These are phyloP conservation scores for Pissodes strobi DNA, from an alignment of 1,140 invertebrate species.

Conservation along the genomic window DNA sequence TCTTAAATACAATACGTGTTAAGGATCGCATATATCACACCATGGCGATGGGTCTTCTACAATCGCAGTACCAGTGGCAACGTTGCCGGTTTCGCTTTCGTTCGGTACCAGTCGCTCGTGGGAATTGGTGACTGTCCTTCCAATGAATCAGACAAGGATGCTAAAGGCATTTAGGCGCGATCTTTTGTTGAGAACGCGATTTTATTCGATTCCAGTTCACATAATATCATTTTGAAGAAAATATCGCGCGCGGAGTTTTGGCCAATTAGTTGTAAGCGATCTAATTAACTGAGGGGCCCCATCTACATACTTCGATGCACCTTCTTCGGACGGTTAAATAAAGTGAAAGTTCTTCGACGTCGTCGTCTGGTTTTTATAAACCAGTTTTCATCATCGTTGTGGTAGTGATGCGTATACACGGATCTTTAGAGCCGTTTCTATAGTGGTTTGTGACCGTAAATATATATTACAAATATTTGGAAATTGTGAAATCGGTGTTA, in stretches of 20 bases:
- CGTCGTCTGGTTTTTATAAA: slow-evolving; percentile 16
- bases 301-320: too few species aligned
- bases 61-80: not conserved
- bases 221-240: slow-evolving; percentile 6
- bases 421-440: too few species aligned
- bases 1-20: too few species aligned
- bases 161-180: too few species aligned
- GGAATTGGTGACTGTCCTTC: not conserved
- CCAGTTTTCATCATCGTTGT: slow-evolving; percentile 14
- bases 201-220: too few species aligned
- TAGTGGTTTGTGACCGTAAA: too few species aligned
- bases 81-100: slow-evolving; percentile 8
- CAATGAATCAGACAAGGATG: slow-evolving; percentile 10
- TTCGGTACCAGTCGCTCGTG: slow-evolving; percentile 6
- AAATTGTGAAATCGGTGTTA: too few species aligned
- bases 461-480: too few species aligned
- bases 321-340: not conserved
- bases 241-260: not conserved
- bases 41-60: not conserved
- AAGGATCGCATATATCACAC: too few species aligned
- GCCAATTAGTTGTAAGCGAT: too few species aligned
- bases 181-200: too few species aligned
- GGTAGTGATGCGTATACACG: slow-evolving; percentile 6
- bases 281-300: too few species aligned
- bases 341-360: slow-evolving; percentile 24